Percentiles rank a stretch among this genome's conserved stretches.
Conservation (phyloP, 2,888 invertebrate species). For the Diarsia brunnea region DNA sequence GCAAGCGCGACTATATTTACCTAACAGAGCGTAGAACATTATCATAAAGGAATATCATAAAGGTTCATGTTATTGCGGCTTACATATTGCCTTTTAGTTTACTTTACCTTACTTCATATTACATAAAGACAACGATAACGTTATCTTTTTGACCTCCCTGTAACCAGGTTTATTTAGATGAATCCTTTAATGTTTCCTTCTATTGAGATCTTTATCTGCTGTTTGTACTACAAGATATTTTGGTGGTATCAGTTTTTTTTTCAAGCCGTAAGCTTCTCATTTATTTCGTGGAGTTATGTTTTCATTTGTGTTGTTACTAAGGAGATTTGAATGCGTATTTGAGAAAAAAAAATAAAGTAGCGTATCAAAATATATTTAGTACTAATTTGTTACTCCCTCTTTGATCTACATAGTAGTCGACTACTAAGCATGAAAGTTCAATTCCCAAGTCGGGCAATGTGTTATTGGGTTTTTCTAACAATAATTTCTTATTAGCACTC, state of each 20-base stretch:
- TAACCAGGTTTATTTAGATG: conserved; percentile 55
- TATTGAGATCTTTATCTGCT: conserved; percentile 55
- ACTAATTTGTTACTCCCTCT: background rate
- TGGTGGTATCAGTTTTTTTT: conserved; percentile 33
- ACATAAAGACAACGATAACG: conserved; percentile 71
- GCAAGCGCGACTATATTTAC: conserved; percentile 72
- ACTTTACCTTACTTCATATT: conserved; percentile 72
- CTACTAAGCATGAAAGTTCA: too few relatives aligned
- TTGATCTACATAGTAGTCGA: too few relatives aligned
- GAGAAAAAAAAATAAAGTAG: background rate
- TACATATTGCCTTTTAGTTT: conserved; percentile 78
- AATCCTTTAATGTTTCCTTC: conserved; percentile 59
- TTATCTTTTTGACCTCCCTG: conserved; percentile 71
- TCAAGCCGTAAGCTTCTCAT: conserved; percentile 32
- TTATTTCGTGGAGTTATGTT: conserved; percentile 40
- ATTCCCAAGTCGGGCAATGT: too few relatives aligned
- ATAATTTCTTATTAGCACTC: too few relatives aligned
- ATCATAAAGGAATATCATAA: conserved; percentile 81
- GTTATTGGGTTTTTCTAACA: too few relatives aligned
- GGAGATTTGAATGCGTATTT: conserved; percentile 28
- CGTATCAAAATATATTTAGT: conserved; percentile 7
- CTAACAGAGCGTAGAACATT: conserved; percentile 73
- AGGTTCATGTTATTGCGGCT: conserved; percentile 79
- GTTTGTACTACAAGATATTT: conserved; percentile 28
- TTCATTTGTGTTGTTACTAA: conserved; percentile 34